Evolutionary conservation across 1,140 invertebrate genomes (phyloP).

Genomic region (Pomacea maculata): DNA sequence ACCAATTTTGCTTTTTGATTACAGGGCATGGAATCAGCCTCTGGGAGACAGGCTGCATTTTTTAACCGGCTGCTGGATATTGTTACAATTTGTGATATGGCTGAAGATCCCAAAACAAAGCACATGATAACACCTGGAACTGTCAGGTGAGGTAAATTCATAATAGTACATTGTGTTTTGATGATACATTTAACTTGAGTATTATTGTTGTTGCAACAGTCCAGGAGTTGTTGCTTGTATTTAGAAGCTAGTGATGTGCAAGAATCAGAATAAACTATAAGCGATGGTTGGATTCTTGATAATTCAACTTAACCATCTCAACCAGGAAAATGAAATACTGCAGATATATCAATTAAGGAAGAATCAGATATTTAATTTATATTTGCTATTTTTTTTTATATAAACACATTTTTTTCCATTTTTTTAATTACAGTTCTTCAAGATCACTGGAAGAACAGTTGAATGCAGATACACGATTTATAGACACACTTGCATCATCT

Average conservation of each 20-base stretch:
- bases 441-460: conserved; percentile 45
- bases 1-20: neutral
- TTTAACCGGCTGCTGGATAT: conserved; percentile 55
- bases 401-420: too few species aligned
- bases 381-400: too few species aligned
- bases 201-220: neutral
- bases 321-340: neutral
- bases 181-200: neutral
- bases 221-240: neutral
- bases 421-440: neutral
- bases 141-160: conserved; percentile 37
- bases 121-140: conserved; percentile 45
- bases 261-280: neutral
- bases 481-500: conserved; percentile 40
- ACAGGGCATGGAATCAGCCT: conserved; percentile 40
- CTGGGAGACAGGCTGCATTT: conserved; percentile 44
- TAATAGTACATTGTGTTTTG: neutral
- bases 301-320: neutral
- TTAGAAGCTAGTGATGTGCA: neutral
- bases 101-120: conserved; percentile 49
- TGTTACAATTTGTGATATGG: conserved; percentile 43
- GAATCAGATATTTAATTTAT: too few species aligned
- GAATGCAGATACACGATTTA: conserved; percentile 37
- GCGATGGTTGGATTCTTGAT: neutral
- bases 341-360: too few species aligned